phyloP scores from a whole-genome alignment of 2,888 invertebrate genomes.

The Allolobophora icterica region DNA sequence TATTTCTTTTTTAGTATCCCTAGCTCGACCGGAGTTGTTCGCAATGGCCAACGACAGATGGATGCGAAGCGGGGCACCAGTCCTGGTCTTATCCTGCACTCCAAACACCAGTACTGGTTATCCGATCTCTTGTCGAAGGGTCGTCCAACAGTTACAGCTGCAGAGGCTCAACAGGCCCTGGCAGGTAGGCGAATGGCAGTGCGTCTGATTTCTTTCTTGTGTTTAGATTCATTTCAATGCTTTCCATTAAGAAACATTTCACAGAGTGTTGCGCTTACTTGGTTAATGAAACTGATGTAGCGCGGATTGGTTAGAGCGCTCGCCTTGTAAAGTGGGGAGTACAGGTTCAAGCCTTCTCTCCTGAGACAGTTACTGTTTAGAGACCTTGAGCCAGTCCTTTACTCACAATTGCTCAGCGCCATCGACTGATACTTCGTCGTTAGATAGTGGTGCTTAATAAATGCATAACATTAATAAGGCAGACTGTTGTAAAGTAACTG shows the following conservation, averaged over 20 bases:
- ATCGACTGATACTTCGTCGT: too few relatives aligned
- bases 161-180: constrained; percentile 58
- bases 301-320: too few relatives aligned
- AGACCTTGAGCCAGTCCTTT: too few relatives aligned
- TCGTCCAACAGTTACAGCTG: constrained; percentile 54
- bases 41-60: constrained; percentile 59
- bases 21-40: constrained; percentile 46
- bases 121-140: constrained; percentile 51
- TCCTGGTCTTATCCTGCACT: constrained; percentile 57
- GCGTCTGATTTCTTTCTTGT: not conserved
- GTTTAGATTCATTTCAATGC: not conserved
- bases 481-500: too few relatives aligned
- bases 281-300: too few relatives aligned
- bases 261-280: too few relatives aligned
- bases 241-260: not conserved
- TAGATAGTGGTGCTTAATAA: too few relatives aligned
- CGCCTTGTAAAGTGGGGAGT: too few relatives aligned
- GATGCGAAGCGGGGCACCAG: constrained; percentile 58
- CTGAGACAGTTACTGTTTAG: too few relatives aligned
- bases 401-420: too few relatives aligned
- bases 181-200: constrained; percentile 55
- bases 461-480: too few relatives aligned
- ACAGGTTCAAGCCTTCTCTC: too few relatives aligned
- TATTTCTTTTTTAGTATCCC: constrained; percentile 30
- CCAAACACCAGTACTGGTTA: constrained; percentile 42